Conservation (phyloP, 1,140 invertebrate species). For the Monochamus saltuarius region DNA sequence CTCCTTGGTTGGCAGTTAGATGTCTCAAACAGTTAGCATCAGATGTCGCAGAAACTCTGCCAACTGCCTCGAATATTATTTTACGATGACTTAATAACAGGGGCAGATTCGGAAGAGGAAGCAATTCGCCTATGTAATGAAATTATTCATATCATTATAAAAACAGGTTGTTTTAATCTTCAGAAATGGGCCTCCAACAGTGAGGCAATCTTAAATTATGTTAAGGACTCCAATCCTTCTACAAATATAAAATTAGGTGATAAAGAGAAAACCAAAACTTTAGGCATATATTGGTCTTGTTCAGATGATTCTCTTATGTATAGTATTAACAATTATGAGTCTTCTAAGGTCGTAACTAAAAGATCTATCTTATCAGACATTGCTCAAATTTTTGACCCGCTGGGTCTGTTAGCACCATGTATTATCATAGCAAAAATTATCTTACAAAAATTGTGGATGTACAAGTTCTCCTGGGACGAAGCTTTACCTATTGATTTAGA, state of each 20-base stretch:
- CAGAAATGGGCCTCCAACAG: constrained; percentile 4
- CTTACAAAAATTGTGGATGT: constrained; percentile 52
- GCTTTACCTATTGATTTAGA: constrained; percentile 11
- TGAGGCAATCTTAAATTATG: not conserved
- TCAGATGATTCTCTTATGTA: constrained; percentile 6
- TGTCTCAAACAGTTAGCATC: not conserved
- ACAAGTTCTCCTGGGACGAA: constrained; percentile 26
- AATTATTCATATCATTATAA: not conserved
- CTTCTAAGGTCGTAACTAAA: constrained; percentile 16
- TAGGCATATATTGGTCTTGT: constrained; percentile 14
- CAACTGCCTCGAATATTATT: not conserved
- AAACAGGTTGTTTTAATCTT: constrained; percentile 6
- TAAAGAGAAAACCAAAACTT: constrained; percentile 9
- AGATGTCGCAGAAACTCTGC: not conserved
- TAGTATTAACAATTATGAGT: not conserved
- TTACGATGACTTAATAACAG: constrained; percentile 9
- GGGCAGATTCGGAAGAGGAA: constrained; percentile 5
- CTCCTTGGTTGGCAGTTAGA: constrained; percentile 7
- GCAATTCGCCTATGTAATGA: not conserved
- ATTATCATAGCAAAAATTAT: constrained; percentile 52
- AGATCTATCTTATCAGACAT: constrained; percentile 27
- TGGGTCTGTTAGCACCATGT: constrained; percentile 50
- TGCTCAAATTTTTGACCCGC: constrained; percentile 47
- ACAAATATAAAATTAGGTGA: not conserved
- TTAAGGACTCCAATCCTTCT: no score